Conservation (phyloP, 2,888 invertebrate genomes). For the Dryobotodes eremita region DNA sequence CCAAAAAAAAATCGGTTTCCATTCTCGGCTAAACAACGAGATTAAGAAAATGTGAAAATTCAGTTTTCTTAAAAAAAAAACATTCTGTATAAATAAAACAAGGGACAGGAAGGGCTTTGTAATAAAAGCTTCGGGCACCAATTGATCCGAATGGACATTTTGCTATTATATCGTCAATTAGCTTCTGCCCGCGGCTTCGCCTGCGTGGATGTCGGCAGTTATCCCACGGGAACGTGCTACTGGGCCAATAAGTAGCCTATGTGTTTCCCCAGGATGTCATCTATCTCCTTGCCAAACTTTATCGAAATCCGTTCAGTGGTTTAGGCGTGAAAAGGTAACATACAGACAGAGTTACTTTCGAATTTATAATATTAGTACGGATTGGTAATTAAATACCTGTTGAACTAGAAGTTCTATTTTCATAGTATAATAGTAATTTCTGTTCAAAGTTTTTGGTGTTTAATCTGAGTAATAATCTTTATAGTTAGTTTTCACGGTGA, state of each 20-base stretch:
- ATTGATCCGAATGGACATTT: conserved; percentile 24
- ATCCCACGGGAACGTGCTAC: too few relatives aligned
- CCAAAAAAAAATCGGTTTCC: not conserved
- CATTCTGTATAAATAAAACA: conserved; percentile 8
- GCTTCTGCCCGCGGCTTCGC: too few relatives aligned
- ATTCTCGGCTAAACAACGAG: not conserved
- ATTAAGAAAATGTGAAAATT: not conserved
- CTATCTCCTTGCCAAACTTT: too few relatives aligned
- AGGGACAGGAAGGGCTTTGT: conserved; percentile 7
- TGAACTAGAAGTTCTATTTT: conserved; percentile 20
- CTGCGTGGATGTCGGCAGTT: too few relatives aligned
- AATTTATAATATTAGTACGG: too few relatives aligned
- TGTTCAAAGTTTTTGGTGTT: not conserved
- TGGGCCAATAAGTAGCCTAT: too few relatives aligned
- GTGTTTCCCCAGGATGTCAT: too few relatives aligned
- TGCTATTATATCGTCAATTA: conserved; percentile 27
- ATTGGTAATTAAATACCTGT: conserved; percentile 29
- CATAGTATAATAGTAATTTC: conserved; percentile 5
- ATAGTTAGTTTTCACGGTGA: not conserved
- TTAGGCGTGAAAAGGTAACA: too few relatives aligned
- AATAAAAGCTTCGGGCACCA: conserved; percentile 13
- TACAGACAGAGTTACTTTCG: too few relatives aligned
- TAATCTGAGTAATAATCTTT: not conserved
- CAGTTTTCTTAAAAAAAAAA: not conserved
- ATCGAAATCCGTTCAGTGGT: too few relatives aligned